Evolutionary conservation across 2,888 invertebrate genomes (phyloP).

Genomic region (Brenthis ino): DNA sequence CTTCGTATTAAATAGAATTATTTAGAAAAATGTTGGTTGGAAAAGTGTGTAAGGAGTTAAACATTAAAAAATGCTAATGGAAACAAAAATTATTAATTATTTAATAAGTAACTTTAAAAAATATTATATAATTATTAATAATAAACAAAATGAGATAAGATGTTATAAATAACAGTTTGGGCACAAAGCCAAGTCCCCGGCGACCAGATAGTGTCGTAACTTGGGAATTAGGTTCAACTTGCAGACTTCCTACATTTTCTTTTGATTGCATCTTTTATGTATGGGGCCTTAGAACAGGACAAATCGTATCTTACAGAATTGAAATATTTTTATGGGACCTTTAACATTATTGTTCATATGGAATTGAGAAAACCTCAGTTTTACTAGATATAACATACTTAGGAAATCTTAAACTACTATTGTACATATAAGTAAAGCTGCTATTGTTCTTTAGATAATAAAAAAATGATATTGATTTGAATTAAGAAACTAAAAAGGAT

Average conservation of each 20-base stretch:
- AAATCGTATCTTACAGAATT: slow-evolving; percentile 20
- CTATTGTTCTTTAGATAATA: no score
- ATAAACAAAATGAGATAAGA: slow-evolving; percentile 36
- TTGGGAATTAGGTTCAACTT: slow-evolving; percentile 42
- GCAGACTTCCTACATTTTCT: slow-evolving; percentile 45
- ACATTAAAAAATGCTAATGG: neutral
- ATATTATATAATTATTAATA: slow-evolving; percentile 38
- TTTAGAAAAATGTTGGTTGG: no score
- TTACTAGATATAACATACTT: no score
- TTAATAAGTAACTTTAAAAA: neutral
- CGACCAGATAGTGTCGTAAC: slow-evolving; percentile 40
- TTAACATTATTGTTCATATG: slow-evolving; percentile 5
- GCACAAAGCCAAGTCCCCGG: slow-evolving; percentile 41
- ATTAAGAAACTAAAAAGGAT: no score
- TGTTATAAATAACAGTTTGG: slow-evolving; percentile 38
- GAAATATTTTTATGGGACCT: slow-evolving; percentile 12
- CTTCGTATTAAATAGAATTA: no score
- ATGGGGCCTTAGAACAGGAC: slow-evolving; percentile 27
- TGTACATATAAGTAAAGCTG: no score
- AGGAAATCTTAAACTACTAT: no score
- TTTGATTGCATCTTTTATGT: slow-evolving; percentile 43
- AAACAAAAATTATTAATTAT: neutral
- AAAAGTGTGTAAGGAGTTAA: no score
- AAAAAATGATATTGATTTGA: no score
- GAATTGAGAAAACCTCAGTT: neutral